Evolutionary conservation across 2,797 vertebrate species (phyloP).

Genomic region (Scolopax rusticola): DNA sequence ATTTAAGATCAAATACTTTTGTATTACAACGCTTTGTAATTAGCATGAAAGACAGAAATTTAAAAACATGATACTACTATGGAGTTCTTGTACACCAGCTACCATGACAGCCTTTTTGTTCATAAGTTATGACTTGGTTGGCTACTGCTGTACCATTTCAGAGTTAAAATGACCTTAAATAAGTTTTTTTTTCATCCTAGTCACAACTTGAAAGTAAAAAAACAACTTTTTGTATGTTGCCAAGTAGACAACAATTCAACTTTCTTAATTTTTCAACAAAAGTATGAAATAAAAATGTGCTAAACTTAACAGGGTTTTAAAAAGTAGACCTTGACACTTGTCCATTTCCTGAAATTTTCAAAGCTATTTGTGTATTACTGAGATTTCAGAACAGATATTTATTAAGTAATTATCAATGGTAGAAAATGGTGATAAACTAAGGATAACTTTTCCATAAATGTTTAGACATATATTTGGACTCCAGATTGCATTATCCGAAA

Average conservation of each 20-base stretch:
- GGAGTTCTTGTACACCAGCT: background rate
- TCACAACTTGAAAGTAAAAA: background rate
- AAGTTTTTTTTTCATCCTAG: background rate
- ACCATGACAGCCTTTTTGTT: background rate
- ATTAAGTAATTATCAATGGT: background rate
- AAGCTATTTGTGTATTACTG: background rate
- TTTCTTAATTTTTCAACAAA: background rate
- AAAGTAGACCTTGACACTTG: background rate
- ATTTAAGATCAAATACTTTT: background rate
- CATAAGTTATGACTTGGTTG: background rate
- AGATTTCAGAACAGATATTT: background rate
- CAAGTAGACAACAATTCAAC: background rate
- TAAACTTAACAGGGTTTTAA: background rate
- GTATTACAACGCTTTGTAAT: background rate
- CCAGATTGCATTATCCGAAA: background rate
- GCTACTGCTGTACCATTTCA: background rate
- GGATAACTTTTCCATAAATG: background rate
- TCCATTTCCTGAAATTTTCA: background rate
- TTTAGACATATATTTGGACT: background rate
- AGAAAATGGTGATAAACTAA: background rate
- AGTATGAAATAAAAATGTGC: background rate
- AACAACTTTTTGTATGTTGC: background rate
- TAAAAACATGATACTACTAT: background rate
- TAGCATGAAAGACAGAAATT: background rate
- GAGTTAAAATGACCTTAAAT: background rate